Base-by-base conservation (phyloP, 2,888 invertebrate species). In the Agrotis puta region DNA sequence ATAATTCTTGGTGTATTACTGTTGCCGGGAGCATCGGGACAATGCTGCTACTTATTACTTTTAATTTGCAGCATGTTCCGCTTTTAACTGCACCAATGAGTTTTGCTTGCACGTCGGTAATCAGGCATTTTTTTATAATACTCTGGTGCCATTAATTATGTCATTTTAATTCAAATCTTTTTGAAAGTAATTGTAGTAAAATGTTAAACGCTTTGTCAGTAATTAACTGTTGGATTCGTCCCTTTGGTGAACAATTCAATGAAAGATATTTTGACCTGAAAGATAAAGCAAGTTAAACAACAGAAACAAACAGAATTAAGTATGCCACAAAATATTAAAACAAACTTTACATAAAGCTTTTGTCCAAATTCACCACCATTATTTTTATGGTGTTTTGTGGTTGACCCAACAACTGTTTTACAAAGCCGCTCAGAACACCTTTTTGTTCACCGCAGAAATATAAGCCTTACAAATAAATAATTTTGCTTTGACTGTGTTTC, bases 1-100 rank as follows among this genome's bases (percentile, higher is more conserved):
- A 76, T 81, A 72, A 68, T 64, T 77, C 76, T 62, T 64, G n/a
- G 39, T 18, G 63, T 57, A 76, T 72, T 71, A 76, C 57, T 27
- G 64, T 24, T 11, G 18, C 18, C 1, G 13, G 39, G 43, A 48
- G 48, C 51, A 20, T 51, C 3, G 18, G 53, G 24, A 59, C 63
- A 56, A 24, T 59, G 51, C 27, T 27, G 48, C 39, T 63, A 68
- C 51, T 65, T 68, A 56, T 45, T 50, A 59, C 63, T 50, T 66
- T 81, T 72, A 65, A 77, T 72, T 72, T 59, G 58, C 58, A 65
- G 64, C 77, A 77, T 59, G 39, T 65, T 70, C 50, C 7, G 45
- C 39, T 48, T 57, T 27, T 57, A 33, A 27, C 64, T 58, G 56
- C 13, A 43, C 18, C 1, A 24, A 1, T 62, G 18, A 27, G 27